Conservation (phyloP, 2,888 invertebrate genomes). For the Temnothorax ravouxi region DNA sequence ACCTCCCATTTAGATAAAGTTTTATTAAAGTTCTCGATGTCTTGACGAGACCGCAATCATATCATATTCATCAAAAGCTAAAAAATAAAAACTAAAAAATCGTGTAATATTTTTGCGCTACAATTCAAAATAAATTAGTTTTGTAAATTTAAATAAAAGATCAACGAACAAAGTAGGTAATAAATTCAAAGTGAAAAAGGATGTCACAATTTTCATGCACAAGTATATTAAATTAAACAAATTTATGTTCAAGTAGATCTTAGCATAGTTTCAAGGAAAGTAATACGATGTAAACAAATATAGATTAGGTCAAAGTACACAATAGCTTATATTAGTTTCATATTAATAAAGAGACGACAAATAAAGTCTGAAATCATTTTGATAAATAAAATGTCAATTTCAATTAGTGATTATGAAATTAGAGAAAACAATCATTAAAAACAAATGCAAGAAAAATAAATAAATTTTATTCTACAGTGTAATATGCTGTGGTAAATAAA, state of each 20-base stretch:
- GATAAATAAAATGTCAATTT: neutral
- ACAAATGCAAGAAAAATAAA: neutral
- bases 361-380: neutral
- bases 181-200: neutral
- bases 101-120: neutral
- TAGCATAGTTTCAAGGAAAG: neutral
- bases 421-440: neutral
- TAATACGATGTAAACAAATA: slow-evolving; percentile 12
- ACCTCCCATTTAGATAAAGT: neutral
- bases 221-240: neutral
- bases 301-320: neutral
- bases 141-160: neutral
- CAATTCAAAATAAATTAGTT: slow-evolving; percentile 4
- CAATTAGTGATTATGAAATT: neutral
- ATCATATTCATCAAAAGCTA: neutral
- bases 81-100: neutral
- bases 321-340: neutral
- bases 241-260: neutral
- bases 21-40: neutral
- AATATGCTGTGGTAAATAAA: neutral
- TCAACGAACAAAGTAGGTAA: neutral
- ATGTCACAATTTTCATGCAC: neutral
- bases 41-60: neutral
- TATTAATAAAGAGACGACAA: neutral
- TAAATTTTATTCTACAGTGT: neutral